Conservation (phyloP, 2,113 vertebrate species). For the Aspidoscelis tigris region DNA sequence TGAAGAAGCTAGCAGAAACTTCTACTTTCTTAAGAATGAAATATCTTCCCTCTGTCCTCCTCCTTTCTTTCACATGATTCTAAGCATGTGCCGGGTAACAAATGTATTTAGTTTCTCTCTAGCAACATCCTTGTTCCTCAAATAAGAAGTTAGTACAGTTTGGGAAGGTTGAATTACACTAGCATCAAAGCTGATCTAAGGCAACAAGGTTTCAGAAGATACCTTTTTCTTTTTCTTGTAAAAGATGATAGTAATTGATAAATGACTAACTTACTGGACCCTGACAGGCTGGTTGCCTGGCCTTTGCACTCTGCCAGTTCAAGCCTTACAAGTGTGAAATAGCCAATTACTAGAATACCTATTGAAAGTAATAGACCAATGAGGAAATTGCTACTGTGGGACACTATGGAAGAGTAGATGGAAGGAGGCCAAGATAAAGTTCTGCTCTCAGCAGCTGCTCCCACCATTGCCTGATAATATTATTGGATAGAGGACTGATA, state of each 20-base stretch:
- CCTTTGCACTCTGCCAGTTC: constrained; percentile 95
- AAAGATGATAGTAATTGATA: constrained; percentile 97
- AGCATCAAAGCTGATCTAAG: constrained; percentile 73
- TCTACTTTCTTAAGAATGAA: constrained; percentile 50
- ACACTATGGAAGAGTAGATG: constrained; percentile 72
- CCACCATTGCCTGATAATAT: constrained; percentile 62
- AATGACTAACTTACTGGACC: constrained; percentile 81
- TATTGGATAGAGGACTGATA: constrained; percentile 73
- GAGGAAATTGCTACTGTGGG: constrained; percentile 94
- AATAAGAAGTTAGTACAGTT: constrained; percentile 59
- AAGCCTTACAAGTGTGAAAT: constrained; percentile 98
- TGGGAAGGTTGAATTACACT: constrained; percentile 61
- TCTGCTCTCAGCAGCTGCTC: constrained; percentile 86
- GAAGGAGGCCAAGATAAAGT: constrained; percentile 87
- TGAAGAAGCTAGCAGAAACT: constrained; percentile 56
- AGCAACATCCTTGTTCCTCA: constrained; percentile 62
- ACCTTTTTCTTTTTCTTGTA: constrained; percentile 80
- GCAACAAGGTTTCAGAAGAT: constrained; percentile 80
- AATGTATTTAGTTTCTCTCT: constrained; percentile 52
- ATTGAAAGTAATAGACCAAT: constrained; percentile 94
- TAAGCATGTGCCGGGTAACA: constrained; percentile 41
- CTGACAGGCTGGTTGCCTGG: constrained; percentile 91
- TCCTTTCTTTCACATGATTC: constrained; percentile 17
- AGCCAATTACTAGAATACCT: constrained; percentile 95
- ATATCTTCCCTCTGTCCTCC: accelerated